These are phyloP conservation scores for Cyprinodon diabolis DNA, from an alignment of 2,797 vertebrate species.

Conservation along the genomic window DNA sequence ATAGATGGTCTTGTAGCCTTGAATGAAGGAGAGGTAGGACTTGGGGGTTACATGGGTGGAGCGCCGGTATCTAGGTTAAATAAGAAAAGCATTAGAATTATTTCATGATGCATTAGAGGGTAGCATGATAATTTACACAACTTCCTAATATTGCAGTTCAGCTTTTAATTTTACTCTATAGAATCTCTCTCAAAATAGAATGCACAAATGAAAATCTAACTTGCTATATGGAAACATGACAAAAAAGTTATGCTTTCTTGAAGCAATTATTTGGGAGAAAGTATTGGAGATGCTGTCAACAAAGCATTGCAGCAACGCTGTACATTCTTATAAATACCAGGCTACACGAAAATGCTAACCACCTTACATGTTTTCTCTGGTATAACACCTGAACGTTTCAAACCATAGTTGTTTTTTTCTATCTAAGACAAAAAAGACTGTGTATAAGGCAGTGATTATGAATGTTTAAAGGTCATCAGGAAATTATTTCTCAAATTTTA, in stretches of 20 bases:
- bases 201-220: neutral
- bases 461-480: no score
- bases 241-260: no score
- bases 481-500: no score
- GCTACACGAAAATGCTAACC: neutral
- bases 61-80: slow-evolving; percentile 84
- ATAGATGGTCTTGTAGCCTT: slow-evolving; percentile 92
- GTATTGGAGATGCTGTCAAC: neutral
- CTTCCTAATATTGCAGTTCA: neutral
- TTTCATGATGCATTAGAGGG: neutral
- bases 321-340: neutral
- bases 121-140: neutral
- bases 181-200: neutral
- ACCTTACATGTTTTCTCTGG: neutral
- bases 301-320: neutral
- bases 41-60: slow-evolving; percentile 94
- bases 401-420: no score
- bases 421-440: no score
- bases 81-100: slow-evolving; percentile 10
- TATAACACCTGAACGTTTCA: no score
- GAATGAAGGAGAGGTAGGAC: slow-evolving; percentile 97
- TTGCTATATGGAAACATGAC: neutral
- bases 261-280: neutral
- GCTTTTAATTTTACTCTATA: neutral
- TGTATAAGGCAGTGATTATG: no score